These are phyloP conservation scores for Neosalanx taihuensis DNA, from an alignment of 2,797 vertebrate genomes.

Conservation along the genomic window DNA sequence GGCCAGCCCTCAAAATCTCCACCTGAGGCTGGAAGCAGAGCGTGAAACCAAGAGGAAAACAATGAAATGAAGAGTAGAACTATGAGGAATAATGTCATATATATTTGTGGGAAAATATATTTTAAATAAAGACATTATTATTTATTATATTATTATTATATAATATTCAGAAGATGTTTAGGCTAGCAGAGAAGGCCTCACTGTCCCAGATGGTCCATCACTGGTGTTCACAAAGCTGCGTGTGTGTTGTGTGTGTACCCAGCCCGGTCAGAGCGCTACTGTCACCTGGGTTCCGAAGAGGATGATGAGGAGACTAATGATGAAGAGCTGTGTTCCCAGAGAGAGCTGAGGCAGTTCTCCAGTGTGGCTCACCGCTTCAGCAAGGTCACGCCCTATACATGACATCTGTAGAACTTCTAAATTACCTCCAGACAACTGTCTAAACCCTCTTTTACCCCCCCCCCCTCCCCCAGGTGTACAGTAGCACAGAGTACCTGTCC, in stretches of 20 bases:
- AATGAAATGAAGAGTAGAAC: too few relatives aligned
- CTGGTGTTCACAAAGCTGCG: neutral
- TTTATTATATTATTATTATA: too few relatives aligned
- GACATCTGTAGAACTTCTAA: neutral
- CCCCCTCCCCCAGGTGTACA: constrained; percentile 79
- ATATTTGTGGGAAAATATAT: too few relatives aligned
- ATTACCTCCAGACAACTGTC: neutral
- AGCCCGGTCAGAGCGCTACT: constrained; percentile 88
- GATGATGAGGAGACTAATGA: constrained; percentile 85
- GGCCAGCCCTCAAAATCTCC: too few relatives aligned
- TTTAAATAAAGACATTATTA: too few relatives aligned
- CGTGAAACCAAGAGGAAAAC: too few relatives aligned
- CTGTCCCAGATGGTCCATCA: too few relatives aligned
- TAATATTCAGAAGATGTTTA: too few relatives aligned
- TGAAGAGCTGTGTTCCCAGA: constrained; percentile 78
- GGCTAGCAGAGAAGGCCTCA: too few relatives aligned
- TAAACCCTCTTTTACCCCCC: neutral
- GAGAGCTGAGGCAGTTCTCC: constrained; percentile 88
- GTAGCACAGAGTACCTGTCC: constrained; percentile 88
- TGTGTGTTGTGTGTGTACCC: constrained; percentile 12
- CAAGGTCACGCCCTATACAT: constrained; percentile 71
- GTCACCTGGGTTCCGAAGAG: constrained; percentile 83
- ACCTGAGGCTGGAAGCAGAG: too few relatives aligned
- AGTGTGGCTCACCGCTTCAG: constrained; percentile 93
- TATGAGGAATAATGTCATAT: too few relatives aligned